phyloP scores from a whole-genome alignment of 1,140 invertebrate species.

The Plutomurus gul region DNA sequence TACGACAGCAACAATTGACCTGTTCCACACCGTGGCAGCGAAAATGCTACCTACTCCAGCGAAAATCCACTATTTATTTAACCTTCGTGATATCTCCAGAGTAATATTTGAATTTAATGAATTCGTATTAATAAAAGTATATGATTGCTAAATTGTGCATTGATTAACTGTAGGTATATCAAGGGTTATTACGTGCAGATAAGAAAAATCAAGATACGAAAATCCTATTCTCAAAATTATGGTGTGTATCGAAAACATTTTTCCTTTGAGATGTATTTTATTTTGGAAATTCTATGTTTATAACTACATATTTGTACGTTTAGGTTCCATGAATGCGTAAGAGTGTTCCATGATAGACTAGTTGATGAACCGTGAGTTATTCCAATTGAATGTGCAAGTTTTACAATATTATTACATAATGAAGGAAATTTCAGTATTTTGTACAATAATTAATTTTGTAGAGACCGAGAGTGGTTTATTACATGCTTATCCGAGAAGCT shows the following conservation, averaged over 20 bases:
- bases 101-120: conserved; percentile 55
- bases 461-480: conserved; percentile 76
- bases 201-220: conserved; percentile 75
- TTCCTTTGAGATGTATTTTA: no score
- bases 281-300: no score
- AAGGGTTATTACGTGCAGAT: conserved; percentile 75
- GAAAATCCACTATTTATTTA: conserved; percentile 88
- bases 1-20: conserved; percentile 71
- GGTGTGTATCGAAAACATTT: no score
- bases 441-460: conserved; percentile 54
- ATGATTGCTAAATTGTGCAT: no score
- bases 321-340: conserved; percentile 79
- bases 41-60: conserved; percentile 81
- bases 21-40: conserved; percentile 71
- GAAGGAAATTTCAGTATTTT: not conserved
- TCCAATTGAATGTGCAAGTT: not conserved
- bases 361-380: conserved; percentile 64
- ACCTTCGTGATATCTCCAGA: conserved; percentile 82
- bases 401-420: conserved; percentile 42
- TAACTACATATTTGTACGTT: no score
- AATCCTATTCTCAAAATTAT: conserved; percentile 70
- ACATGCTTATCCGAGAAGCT: conserved; percentile 71
- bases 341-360: conserved; percentile 80
- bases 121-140: no score
- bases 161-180: conserved; percentile 66